Percentiles rank a stretch among this genome's conserved stretches.
Evolutionary conservation across 2,797 vertebrate species (phyloP).

Genomic region (Setipinna tenuifilis): DNA sequence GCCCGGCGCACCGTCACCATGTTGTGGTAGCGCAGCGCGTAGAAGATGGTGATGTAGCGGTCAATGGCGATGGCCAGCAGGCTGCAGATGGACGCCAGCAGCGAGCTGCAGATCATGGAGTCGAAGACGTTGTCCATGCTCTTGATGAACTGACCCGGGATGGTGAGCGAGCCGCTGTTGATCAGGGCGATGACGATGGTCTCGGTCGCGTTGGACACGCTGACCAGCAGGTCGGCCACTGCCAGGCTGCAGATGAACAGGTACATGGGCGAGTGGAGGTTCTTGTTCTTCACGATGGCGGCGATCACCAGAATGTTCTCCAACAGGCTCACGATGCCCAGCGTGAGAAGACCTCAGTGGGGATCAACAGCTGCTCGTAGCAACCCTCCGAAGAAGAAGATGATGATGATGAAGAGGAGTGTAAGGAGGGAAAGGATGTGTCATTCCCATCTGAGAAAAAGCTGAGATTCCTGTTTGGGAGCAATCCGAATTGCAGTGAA

Average conservation of each 20-base stretch:
- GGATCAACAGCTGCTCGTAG: slow-evolving; percentile 90
- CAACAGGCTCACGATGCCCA: slow-evolving; percentile 89
- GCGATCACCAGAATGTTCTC: slow-evolving; percentile 92
- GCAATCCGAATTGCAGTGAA: neutral
- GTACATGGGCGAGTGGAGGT: slow-evolving; percentile 96
- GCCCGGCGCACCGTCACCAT: slow-evolving; percentile 88
- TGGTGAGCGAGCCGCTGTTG: slow-evolving; percentile 77
- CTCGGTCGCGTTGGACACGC: slow-evolving; percentile 91
- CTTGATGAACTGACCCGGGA: slow-evolving; percentile 78
- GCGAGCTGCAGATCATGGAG: slow-evolving; percentile 93
- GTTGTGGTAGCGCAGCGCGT: slow-evolving; percentile 93
- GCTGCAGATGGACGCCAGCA: slow-evolving; percentile 93
- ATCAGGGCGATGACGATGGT: slow-evolving; percentile 91
- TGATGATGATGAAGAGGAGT: neutral
- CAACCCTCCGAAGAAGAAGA: slow-evolving; percentile 71
- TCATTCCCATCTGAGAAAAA: neutral
- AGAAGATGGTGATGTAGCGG: slow-evolving; percentile 96
- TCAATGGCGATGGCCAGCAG: slow-evolving; percentile 92
- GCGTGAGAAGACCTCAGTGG: slow-evolving; percentile 90
- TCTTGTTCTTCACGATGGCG: slow-evolving; percentile 92
- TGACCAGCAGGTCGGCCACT: slow-evolving; percentile 91
- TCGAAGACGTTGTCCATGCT: slow-evolving; percentile 94
- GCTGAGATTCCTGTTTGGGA: neutral
- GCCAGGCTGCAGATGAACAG: slow-evolving; percentile 96
- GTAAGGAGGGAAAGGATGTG: neutral